Evolutionary conservation across 2,113 vertebrate genomes (phyloP).

Genomic region (Bos javanicus): DNA sequence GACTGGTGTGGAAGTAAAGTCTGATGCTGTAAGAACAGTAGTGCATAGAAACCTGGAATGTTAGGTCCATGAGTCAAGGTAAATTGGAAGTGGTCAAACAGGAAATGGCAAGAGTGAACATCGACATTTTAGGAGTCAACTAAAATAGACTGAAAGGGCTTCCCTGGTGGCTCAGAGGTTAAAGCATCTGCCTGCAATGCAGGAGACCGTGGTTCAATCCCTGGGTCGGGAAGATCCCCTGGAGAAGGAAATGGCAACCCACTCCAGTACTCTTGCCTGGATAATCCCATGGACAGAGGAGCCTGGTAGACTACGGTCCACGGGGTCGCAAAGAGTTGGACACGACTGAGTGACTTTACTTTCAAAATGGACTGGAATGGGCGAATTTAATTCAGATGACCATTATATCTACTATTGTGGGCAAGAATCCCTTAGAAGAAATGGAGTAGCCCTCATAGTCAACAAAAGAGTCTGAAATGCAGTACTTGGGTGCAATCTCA

Average conservation of each 20-base stretch:
- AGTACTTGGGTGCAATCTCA: neutral
- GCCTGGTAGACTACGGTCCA: too few relatives aligned
- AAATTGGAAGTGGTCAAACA: neutral
- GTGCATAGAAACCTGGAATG: neutral
- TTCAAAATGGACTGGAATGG: neutral
- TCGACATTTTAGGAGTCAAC: neutral
- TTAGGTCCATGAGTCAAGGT: neutral
- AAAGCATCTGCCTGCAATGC: too few relatives aligned
- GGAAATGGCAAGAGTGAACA: neutral
- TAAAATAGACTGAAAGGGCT: neutral
- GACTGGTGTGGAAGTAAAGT: neutral
- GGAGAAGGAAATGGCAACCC: too few relatives aligned
- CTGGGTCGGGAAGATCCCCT: too few relatives aligned
- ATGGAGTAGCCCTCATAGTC: neutral
- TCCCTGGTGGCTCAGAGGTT: too few relatives aligned
- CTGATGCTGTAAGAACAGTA: neutral
- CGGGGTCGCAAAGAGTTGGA: fast-evolving
- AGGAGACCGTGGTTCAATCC: too few relatives aligned
- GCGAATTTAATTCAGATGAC: neutral
- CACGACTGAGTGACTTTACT: too few relatives aligned
- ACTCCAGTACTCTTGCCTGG: too few relatives aligned
- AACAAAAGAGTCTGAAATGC: neutral
- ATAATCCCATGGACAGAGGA: too few relatives aligned
- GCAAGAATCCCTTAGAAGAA: neutral
- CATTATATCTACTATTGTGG: neutral